These are phyloP conservation scores for Diuraphis noxia DNA, from an alignment of 1,140 invertebrate species.

Conservation along the genomic window DNA sequence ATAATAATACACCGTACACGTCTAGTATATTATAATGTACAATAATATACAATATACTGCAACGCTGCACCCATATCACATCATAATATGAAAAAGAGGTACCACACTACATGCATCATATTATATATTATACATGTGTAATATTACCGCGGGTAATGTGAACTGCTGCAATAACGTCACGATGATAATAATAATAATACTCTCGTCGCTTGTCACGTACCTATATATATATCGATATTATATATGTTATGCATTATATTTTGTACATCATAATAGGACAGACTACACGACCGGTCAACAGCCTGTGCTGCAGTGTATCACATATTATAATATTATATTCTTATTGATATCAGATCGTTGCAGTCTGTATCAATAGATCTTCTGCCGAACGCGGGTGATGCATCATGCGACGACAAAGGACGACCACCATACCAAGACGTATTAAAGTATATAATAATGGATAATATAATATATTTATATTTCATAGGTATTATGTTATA, in stretches of 20 bases:
- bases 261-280: background rate
- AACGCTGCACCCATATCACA: background rate
- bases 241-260: background rate
- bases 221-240: background rate
- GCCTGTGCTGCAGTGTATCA: background rate
- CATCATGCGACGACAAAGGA: background rate
- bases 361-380: background rate
- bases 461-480: no score
- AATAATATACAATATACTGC: slow-evolving; percentile 4
- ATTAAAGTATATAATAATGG: background rate
- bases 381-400: background rate
- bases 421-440: background rate
- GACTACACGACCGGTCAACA: background rate
- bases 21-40: background rate
- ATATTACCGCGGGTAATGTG: background rate
- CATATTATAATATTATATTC: background rate
- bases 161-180: background rate
- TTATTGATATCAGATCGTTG: background rate
- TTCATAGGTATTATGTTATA: background rate
- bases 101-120: background rate
- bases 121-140: no score
- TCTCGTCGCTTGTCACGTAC: background rate
- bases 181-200: background rate
- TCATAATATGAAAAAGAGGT: background rate
- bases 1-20: background rate